Conservation (phyloP, 2,797 vertebrate genomes). For the Pipistrellus pipistrellus region DNA sequence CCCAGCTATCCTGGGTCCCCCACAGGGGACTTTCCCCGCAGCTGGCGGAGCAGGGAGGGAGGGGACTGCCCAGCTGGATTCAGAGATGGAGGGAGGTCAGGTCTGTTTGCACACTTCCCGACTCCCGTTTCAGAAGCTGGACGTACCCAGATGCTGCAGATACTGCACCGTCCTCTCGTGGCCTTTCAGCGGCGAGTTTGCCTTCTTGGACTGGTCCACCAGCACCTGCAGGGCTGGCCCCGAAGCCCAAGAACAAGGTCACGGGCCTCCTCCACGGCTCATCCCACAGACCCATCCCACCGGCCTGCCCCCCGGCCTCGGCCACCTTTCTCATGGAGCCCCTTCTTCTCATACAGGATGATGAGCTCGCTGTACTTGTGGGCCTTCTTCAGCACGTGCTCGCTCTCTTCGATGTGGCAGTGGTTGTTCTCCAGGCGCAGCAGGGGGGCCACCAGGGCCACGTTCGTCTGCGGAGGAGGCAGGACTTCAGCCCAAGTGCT, state of each 20-base stretch:
- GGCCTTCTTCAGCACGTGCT: slow-evolving; percentile 98
- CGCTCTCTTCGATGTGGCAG: slow-evolving; percentile 99
- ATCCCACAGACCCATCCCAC: fast-evolving
- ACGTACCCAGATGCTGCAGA: slow-evolving; percentile 96
- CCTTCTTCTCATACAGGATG: slow-evolving; percentile 99
- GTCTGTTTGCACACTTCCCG: not conserved
- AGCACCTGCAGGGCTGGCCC: slow-evolving; percentile 95
- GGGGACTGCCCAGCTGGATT: not conserved
- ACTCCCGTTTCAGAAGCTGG: not conserved
- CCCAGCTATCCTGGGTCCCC: not conserved
- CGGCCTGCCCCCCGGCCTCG: not conserved
- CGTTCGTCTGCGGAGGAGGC: slow-evolving; percentile 93
- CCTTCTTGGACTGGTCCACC: slow-evolving; percentile 98
- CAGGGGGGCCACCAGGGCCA: slow-evolving; percentile 97
- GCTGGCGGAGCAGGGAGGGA: not conserved
- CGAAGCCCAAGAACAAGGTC: slow-evolving; percentile 52
- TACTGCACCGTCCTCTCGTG: slow-evolving; percentile 99
- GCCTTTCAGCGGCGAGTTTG: slow-evolving; percentile 98
- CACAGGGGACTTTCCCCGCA: not conserved
- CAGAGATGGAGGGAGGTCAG: not conserved
- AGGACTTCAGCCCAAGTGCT: not conserved
- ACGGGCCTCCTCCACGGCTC: not conserved
- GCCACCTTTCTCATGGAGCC: slow-evolving; percentile 97
- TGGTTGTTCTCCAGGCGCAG: slow-evolving; percentile 99
- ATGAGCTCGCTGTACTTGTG: slow-evolving; percentile 99